Base-by-base conservation (phyloP, 2,113 vertebrate species). In the Chaenogobius annularis region DNA sequence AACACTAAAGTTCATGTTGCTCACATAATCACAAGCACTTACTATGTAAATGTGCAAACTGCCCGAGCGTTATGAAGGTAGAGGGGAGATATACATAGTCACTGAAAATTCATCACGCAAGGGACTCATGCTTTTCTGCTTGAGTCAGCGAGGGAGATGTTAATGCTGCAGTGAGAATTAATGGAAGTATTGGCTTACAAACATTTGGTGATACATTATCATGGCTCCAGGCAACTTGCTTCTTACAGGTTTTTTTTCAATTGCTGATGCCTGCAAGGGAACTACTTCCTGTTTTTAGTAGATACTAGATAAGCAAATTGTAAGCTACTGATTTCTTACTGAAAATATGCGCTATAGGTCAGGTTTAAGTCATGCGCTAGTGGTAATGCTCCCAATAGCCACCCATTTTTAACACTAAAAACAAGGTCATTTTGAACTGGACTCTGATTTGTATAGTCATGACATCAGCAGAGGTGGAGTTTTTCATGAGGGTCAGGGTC, bases 151-250 rank as follows among this genome's bases (percentile, higher is more conserved):
- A 82, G 89, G 86, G 81, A 88, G 82, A 90, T 90, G 90, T 79
- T 91, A 91, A 91, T 89, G 78, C 83, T 72, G 83, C 77, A 71
- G 67, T 77, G 87, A 89, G 87, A 90, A 92, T 91, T 90, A 89
- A 90, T 91, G 90, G 87, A 85, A 85, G 85, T 88, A 92, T 91
- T 91, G 89, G 88, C 89, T 86, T 88, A 87, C 86, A 91, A 90
- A 91, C 88, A 88, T 90, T 88, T 89, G 85, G 85, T 89, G 83
- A 92, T 93, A 83, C 85, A 91, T 92, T 90, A 86, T 84, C 85
- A 74, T 91, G 79, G 86, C 88, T 89, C 75, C 52, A 37, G 87
- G 91, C 84, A 50, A 82, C 83, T 46, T 2, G 78, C 72, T 82
- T 85, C 72, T 81, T 78, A 23, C 7, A 22, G 84, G 81, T 87